These are phyloP conservation scores for Euura lappo DNA, from an alignment of 1,140 invertebrate species.

Conservation along the genomic window DNA sequence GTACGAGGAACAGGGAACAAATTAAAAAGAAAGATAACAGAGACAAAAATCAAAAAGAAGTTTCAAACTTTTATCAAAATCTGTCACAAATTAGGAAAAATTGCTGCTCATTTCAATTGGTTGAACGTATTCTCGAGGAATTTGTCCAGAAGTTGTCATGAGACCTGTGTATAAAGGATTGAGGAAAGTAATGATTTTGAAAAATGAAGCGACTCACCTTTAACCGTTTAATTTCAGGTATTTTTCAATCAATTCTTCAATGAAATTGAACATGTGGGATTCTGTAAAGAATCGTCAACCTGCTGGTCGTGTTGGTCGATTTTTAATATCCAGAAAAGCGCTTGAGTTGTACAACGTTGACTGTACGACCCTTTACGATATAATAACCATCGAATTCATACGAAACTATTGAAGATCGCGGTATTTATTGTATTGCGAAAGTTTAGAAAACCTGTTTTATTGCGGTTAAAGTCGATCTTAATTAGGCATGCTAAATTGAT, in stretches of 20 bases:
- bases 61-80: background rate
- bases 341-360: too few species aligned
- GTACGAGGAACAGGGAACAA: background rate
- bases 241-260: background rate
- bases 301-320: too few species aligned
- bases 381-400: too few species aligned
- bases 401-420: background rate
- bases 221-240: background rate
- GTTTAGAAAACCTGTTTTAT: background rate
- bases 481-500: background rate
- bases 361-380: too few species aligned
- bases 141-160: background rate
- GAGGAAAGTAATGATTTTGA: background rate
- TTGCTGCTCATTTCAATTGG: background rate
- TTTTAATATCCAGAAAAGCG: too few species aligned
- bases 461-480: background rate
- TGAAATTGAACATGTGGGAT: background rate
- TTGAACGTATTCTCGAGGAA: background rate
- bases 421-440: background rate
- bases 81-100: too few species aligned
- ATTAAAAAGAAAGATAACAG: background rate
- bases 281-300: too few species aligned
- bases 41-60: background rate
- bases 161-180: background rate
- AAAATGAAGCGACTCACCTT: background rate